Evolutionary conservation across 2,888 invertebrate genomes (phyloP).

Genomic region (Lasioglossum calceatum): DNA sequence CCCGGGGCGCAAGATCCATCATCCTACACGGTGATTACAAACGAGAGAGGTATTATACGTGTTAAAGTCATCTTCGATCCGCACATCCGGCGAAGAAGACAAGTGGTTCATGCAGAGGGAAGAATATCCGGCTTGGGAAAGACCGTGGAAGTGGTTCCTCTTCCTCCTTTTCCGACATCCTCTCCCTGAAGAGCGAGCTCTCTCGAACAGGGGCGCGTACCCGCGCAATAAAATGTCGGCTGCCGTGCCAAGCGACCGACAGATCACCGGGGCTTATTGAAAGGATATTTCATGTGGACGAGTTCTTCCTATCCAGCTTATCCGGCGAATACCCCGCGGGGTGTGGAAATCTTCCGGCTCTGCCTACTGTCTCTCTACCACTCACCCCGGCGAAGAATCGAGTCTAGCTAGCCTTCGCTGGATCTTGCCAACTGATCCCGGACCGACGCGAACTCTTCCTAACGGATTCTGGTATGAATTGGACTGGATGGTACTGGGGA

Average conservation of each 20-base stretch:
- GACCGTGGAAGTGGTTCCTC: slow-evolving; percentile 21
- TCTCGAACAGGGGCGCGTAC: slow-evolving; percentile 51
- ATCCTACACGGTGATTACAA: slow-evolving; percentile 11
- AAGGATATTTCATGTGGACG: slow-evolving; percentile 83
- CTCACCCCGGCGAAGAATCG: slow-evolving; percentile 11
- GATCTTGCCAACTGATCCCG: slow-evolving; percentile 1
- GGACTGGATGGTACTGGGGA: background rate
- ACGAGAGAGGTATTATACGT: background rate
- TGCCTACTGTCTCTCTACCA: slow-evolving; percentile 28
- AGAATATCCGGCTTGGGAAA: background rate
- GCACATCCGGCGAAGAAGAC: slow-evolving; percentile 27
- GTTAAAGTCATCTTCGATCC: background rate
- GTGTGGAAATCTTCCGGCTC: slow-evolving; percentile 69
- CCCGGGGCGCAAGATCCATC: background rate
- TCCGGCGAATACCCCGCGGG: slow-evolving; percentile 80
- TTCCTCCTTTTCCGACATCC: slow-evolving; percentile 44
- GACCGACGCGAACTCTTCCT: background rate
- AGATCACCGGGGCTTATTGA: slow-evolving; percentile 83
- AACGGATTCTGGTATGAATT: background rate
- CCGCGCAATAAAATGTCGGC: slow-evolving; percentile 83
- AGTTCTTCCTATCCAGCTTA: slow-evolving; percentile 78
- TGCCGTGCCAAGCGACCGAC: slow-evolving; percentile 82
- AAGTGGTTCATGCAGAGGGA: slow-evolving; percentile 29
- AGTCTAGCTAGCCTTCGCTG: background rate
- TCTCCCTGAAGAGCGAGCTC: slow-evolving; percentile 39